Percentiles rank a stretch among this genome's conserved stretches.
Conservation (phyloP, 1,140 invertebrate species). For the Teleogryllus occipitalis region DNA sequence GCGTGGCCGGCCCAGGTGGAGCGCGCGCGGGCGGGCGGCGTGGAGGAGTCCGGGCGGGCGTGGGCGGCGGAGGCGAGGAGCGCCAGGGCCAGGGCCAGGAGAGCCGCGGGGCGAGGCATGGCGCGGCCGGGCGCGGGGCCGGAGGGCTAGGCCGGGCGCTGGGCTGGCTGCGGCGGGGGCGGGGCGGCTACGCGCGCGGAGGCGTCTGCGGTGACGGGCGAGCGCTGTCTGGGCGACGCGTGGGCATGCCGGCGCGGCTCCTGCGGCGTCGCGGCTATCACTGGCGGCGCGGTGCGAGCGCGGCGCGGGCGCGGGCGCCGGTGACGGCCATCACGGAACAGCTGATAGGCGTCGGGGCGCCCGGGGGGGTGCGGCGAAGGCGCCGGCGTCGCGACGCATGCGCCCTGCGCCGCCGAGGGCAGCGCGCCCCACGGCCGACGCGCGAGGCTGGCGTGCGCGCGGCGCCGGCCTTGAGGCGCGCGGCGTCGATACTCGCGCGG, state of each 20-base stretch:
- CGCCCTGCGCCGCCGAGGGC: background rate
- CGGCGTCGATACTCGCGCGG: too few species aligned
- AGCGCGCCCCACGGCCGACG: background rate
- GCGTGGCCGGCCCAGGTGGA: background rate
- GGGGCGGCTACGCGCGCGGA: too few species aligned
- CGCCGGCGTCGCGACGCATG: background rate
- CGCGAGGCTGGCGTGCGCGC: too few species aligned
- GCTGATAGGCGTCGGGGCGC: background rate
- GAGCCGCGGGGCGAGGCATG: too few species aligned
- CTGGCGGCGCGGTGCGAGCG: too few species aligned
- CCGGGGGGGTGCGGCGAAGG: background rate
- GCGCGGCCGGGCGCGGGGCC: too few species aligned
- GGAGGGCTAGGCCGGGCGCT: background rate
- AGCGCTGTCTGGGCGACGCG: too few species aligned
- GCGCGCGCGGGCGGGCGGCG: too few species aligned
- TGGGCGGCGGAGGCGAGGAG: background rate
- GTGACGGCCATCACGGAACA: background rate
- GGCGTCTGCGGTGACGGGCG: background rate
- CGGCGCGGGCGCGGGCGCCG: too few species aligned
- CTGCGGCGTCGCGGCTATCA: background rate
- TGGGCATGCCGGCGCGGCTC: background rate
- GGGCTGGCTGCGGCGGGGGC: too few species aligned
- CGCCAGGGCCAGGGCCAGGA: background rate
- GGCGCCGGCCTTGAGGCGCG: too few species aligned
- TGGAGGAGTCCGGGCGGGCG: background rate